Evolutionary conservation across 2,888 invertebrate species (phyloP).

Genomic region (Lithosia quadra): DNA sequence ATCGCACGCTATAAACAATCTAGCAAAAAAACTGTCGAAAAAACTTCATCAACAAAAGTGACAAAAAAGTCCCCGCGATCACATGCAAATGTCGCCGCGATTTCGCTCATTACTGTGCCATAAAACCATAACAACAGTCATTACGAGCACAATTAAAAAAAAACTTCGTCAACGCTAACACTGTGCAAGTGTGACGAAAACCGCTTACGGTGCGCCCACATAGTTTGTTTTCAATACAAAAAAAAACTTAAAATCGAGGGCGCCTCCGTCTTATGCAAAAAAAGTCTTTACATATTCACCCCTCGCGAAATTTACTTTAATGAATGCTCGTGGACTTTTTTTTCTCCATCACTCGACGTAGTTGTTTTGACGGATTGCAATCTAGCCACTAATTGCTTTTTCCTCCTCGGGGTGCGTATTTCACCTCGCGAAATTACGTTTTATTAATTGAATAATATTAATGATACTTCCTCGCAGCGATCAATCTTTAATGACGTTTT

Average conservation of each 20-base stretch:
- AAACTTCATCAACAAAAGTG: slow-evolving; percentile 81
- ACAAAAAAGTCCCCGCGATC: slow-evolving; percentile 80
- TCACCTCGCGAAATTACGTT: slow-evolving; percentile 84
- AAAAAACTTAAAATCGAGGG: slow-evolving; percentile 78
- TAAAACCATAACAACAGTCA: slow-evolving; percentile 85
- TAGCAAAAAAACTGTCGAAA: slow-evolving; percentile 72
- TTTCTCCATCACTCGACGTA: slow-evolving; percentile 74
- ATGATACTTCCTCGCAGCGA: slow-evolving; percentile 84
- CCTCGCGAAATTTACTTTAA: slow-evolving; percentile 85
- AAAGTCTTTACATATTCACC: slow-evolving; percentile 86
- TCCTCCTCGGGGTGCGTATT: slow-evolving; percentile 83
- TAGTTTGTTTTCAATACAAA: slow-evolving; percentile 80
- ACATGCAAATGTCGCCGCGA: slow-evolving; percentile 84
- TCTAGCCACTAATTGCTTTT: slow-evolving; percentile 88
- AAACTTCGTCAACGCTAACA: slow-evolving; percentile 78
- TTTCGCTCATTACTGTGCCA: slow-evolving; percentile 80
- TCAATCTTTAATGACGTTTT: slow-evolving; percentile 87
- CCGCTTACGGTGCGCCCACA: slow-evolving; percentile 85
- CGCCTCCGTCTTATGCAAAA: slow-evolving; percentile 86
- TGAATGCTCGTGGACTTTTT: slow-evolving; percentile 83
- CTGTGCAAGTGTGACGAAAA: slow-evolving; percentile 84
- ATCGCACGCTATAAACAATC: slow-evolving; percentile 75
- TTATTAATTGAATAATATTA: slow-evolving; percentile 88
- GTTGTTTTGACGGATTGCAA: slow-evolving; percentile 87
- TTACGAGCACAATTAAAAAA: slow-evolving; percentile 85